Conservation (phyloP, 2,888 invertebrate genomes). For the Aproaerema taeniolella region DNA sequence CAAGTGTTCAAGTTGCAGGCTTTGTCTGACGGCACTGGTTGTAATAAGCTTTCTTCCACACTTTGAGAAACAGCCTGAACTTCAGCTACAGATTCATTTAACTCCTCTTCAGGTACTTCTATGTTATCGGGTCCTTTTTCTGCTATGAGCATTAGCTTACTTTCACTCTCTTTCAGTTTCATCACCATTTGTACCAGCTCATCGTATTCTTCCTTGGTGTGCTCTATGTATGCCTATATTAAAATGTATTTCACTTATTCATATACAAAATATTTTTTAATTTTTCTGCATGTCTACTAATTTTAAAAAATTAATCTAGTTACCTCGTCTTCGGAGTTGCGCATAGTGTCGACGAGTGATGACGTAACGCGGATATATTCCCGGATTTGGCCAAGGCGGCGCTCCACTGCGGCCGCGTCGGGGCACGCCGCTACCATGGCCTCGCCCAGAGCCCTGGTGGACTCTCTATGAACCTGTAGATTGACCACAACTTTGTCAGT, state of each 20-base stretch:
- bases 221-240: slow-evolving; percentile 71
- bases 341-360: slow-evolving; percentile 82
- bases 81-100: slow-evolving; percentile 23
- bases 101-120: slow-evolving; percentile 49
- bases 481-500: too few relatives aligned
- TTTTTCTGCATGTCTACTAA: background rate
- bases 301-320: background rate
- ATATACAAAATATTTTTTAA: background rate
- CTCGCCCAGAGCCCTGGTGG: slow-evolving; percentile 62
- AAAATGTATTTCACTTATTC: slow-evolving; percentile 14
- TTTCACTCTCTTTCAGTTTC: slow-evolving; percentile 83
- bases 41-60: background rate
- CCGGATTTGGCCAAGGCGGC: slow-evolving; percentile 82
- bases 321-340: slow-evolving; percentile 83
- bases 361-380: slow-evolving; percentile 85
- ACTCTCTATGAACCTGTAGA: slow-evolving; percentile 64
- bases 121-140: slow-evolving; percentile 52
- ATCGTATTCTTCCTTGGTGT: slow-evolving; percentile 75
- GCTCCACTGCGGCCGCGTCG: slow-evolving; percentile 82
- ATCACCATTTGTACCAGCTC: slow-evolving; percentile 81
- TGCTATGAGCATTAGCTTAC: slow-evolving; percentile 77
- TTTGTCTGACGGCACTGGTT: slow-evolving; percentile 26
- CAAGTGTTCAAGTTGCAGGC: slow-evolving; percentile 35
- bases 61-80: slow-evolving; percentile 23
- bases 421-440: slow-evolving; percentile 74